phyloP scores from a whole-genome alignment of 92 coral and sea anemone species.

The Phenganax marumi region DNA sequence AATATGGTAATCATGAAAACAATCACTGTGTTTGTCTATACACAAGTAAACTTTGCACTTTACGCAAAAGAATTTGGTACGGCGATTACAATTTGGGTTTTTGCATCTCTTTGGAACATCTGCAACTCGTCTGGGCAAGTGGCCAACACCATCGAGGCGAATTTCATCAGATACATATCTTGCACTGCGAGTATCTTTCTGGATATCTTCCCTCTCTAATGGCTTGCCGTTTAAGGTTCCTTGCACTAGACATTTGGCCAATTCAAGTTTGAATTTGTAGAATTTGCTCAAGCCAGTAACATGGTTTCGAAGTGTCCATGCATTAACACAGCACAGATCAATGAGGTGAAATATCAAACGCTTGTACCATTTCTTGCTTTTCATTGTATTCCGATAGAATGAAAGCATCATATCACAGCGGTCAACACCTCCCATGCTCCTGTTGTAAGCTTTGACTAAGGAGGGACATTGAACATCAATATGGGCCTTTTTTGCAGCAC shows the following conservation, averaged over 20 bases:
- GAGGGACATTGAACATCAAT: slow-evolving; percentile 16
- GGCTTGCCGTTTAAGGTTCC: neutral
- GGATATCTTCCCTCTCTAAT: neutral
- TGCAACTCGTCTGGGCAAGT: neutral
- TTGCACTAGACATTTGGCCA: neutral
- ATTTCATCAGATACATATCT: slow-evolving; percentile 1
- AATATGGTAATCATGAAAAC: neutral
- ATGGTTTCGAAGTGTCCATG: neutral
- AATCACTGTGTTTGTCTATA: slow-evolving; percentile 1
- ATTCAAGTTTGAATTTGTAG: neutral
- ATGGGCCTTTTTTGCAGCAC: neutral
- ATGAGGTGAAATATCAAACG: neutral
- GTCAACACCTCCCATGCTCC: neutral
- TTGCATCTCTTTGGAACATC: slow-evolving; percentile 9
- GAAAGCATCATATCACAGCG: slow-evolving; percentile 9
- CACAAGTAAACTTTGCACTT: neutral
- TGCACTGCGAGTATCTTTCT: slow-evolving; percentile 4
- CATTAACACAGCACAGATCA: slow-evolving; percentile 6
- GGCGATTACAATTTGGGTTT: neutral
- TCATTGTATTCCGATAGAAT: slow-evolving; percentile 14
- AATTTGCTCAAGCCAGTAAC: neutral
- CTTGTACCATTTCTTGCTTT: slow-evolving; percentile 18
- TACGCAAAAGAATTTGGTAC: neutral
- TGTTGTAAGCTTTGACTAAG: neutral
- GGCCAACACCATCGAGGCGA: neutral